These are phyloP conservation scores for Sphenopsis melanotis DNA, from an alignment of 2,797 vertebrate species.

Conservation along the genomic window DNA sequence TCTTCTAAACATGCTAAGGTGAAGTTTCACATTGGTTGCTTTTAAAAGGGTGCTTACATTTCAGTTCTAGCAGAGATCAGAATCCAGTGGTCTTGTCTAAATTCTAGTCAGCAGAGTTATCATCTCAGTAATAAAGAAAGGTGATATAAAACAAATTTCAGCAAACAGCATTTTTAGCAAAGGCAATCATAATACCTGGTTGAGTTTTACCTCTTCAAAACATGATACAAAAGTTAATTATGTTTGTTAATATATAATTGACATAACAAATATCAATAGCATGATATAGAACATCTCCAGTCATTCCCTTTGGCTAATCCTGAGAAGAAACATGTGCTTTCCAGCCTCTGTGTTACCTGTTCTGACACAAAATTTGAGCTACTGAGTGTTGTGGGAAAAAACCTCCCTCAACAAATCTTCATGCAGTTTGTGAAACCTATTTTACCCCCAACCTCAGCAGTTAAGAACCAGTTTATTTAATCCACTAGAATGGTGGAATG, in stretches of 20 bases:
- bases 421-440: neutral
- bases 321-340: neutral
- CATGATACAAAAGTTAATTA: neutral
- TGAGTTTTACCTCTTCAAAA: neutral
- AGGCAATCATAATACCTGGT: neutral
- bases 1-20: neutral
- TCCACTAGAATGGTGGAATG: neutral
- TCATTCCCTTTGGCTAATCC: neutral
- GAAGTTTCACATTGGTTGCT: neutral
- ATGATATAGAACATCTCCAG: neutral
- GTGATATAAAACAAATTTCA: neutral
- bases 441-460: accelerated
- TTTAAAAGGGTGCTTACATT: neutral
- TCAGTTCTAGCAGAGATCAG: neutral
- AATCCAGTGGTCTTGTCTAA: neutral
- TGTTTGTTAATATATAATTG: neutral
- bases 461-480: neutral
- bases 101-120: neutral
- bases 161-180: neutral
- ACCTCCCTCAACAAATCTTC: neutral
- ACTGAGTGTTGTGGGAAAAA: neutral
- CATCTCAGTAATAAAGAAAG: neutral
- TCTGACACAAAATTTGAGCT: neutral
- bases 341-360: accelerated
- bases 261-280: neutral